Evolutionary conservation across 2,797 vertebrate species (phyloP).

Genomic region (Lacerta viridis): DNA sequence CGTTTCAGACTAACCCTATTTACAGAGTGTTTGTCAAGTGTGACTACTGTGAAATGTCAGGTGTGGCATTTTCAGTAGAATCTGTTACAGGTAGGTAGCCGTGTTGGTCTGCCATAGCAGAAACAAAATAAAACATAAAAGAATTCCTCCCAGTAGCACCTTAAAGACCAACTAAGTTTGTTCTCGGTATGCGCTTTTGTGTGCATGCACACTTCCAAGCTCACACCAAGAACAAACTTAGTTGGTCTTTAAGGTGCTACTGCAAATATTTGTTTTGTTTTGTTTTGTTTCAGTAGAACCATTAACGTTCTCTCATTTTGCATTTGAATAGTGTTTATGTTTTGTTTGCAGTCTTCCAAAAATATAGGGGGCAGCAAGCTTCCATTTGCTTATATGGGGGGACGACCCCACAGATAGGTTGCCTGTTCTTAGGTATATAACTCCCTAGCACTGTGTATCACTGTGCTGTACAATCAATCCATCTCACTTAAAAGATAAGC

Average conservation of each 20-base stretch:
- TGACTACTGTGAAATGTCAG: slow-evolving; percentile 46
- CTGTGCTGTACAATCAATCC: background rate
- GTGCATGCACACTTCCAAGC: too few species aligned
- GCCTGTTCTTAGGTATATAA: slow-evolving; percentile 18
- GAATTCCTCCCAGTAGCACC: too few species aligned
- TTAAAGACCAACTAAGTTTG: too few species aligned
- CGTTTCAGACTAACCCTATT: background rate
- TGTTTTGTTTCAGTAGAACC: slow-evolving; percentile 16
- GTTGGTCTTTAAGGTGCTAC: too few species aligned
- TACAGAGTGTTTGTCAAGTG: background rate
- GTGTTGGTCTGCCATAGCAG: too few species aligned
- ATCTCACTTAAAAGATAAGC: slow-evolving; percentile 1
- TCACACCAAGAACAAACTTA: too few species aligned
- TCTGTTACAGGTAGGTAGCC: background rate
- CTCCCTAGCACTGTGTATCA: background rate
- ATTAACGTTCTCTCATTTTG: slow-evolving; percentile 49
- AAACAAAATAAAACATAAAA: too few species aligned
- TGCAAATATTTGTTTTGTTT: too few species aligned
- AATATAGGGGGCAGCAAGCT: too few species aligned
- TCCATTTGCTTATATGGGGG: too few species aligned
- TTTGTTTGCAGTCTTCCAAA: slow-evolving; percentile 1
- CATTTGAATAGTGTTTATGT: slow-evolving; percentile 49
- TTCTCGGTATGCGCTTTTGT: too few species aligned
- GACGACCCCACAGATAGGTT: slow-evolving; percentile 8
- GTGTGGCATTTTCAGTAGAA: slow-evolving; percentile 19